These are phyloP conservation scores for Spea bombifrons DNA, from an alignment of 2,113 vertebrate species.

Conservation along the genomic window DNA sequence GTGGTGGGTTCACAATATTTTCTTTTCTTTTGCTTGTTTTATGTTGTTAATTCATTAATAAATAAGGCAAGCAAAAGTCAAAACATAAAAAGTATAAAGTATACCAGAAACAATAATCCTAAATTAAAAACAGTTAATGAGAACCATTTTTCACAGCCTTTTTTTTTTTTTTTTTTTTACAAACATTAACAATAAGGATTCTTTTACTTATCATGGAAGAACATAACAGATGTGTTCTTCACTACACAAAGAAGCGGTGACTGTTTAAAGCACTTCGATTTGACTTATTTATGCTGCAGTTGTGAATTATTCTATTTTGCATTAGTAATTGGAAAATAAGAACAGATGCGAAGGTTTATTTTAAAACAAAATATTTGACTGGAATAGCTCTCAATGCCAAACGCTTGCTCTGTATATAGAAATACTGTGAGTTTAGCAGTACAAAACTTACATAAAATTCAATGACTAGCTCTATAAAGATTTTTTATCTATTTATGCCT, in stretches of 20 bases:
- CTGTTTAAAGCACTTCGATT: slow-evolving; percentile 22
- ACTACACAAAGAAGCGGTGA: slow-evolving; percentile 6
- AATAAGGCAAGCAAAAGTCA: too few species aligned
- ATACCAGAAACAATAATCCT: too few species aligned
- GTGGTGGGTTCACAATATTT: too few species aligned
- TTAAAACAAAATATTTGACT: slow-evolving; percentile 27
- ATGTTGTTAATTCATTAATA: too few species aligned
- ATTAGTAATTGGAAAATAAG: slow-evolving; percentile 31
- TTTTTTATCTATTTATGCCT: neutral
- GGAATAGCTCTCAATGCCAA: slow-evolving; percentile 29
- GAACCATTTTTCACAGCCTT: neutral
- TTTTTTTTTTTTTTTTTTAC: slow-evolving; percentile 3
- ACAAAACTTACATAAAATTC: neutral
- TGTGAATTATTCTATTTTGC: slow-evolving; percentile 36
- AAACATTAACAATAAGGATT: neutral
- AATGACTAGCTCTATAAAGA: neutral
- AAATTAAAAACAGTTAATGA: slow-evolving; percentile 3
- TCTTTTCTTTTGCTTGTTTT: too few species aligned
- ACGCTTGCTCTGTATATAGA: slow-evolving; percentile 13
- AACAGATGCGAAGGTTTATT: slow-evolving; percentile 40
- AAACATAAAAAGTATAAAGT: too few species aligned
- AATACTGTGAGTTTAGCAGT: neutral
- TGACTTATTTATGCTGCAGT: slow-evolving; percentile 41
- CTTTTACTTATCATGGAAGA: neutral
- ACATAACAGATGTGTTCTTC: slow-evolving; percentile 30